Conservation (phyloP, 2,888 invertebrate genomes). For the Cepaea hortensis region DNA sequence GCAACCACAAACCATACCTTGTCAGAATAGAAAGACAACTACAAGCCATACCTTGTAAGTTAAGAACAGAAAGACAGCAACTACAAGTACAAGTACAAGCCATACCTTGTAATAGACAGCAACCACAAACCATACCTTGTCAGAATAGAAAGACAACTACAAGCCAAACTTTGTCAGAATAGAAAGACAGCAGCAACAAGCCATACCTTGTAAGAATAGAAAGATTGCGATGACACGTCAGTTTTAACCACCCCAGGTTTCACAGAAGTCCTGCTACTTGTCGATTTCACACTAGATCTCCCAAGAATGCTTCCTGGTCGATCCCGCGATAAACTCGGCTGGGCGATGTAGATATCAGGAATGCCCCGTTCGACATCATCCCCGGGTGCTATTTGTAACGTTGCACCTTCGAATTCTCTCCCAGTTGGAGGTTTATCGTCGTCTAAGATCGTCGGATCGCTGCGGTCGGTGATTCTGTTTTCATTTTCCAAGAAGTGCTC, state of each 20-base stretch:
- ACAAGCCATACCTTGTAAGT: too few relatives aligned
- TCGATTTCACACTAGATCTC: slow-evolving; percentile 8
- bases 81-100: too few relatives aligned
- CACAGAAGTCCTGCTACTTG: neutral
- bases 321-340: neutral
- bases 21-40: too few relatives aligned
- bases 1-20: too few relatives aligned
- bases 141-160: too few relatives aligned
- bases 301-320: slow-evolving; percentile 11
- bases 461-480: neutral
- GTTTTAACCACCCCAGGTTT: neutral
- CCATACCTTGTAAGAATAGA: slow-evolving; percentile 16
- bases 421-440: slow-evolving; percentile 7
- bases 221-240: slow-evolving; percentile 2
- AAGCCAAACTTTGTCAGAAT: too few relatives aligned
- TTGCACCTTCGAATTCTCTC: slow-evolving; percentile 26
- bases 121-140: too few relatives aligned
- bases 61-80: too few relatives aligned
- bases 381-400: neutral
- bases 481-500: neutral
- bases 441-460: neutral
- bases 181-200: too few relatives aligned
- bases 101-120: too few relatives aligned
- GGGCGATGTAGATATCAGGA: neutral
- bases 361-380: neutral